These are phyloP conservation scores for Lepidothrix coronata DNA, from an alignment of 2,113 vertebrate species.

Conservation along the genomic window DNA sequence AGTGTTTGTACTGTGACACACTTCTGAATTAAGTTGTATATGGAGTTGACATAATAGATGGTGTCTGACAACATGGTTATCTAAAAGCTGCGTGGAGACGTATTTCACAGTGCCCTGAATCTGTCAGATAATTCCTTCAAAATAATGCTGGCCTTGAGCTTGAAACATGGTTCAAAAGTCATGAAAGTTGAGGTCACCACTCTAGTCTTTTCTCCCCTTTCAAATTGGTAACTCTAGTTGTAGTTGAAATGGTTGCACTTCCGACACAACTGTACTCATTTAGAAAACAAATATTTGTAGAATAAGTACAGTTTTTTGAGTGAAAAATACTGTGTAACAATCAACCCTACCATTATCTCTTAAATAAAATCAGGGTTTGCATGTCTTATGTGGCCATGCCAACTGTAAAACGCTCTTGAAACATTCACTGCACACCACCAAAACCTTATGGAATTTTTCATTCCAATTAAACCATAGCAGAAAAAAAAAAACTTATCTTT, in stretches of 20 bases:
- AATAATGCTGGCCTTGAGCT: neutral
- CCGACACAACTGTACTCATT: neutral
- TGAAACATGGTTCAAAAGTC: neutral
- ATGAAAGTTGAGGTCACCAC: neutral
- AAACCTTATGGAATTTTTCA: neutral
- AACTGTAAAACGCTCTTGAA: neutral
- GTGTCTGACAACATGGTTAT: neutral
- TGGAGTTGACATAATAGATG: neutral
- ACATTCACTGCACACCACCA: neutral
- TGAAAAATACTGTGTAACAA: neutral
- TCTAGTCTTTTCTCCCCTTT: neutral
- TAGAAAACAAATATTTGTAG: neutral
- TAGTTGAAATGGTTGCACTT: neutral
- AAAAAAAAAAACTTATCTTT: neutral
- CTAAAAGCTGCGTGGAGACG: neutral
- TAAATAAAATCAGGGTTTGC: neutral
- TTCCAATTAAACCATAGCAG: constrained; percentile 1
- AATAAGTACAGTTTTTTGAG: neutral
- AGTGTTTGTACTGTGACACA: neutral
- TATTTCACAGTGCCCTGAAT: neutral
- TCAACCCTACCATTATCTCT: neutral
- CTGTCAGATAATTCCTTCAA: neutral
- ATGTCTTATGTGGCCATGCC: neutral
- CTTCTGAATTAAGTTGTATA: neutral
- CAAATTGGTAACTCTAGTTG: neutral